Percentiles rank a stretch among this genome's conserved stretches.
Conservation (phyloP, 2,113 vertebrate genomes). For the Petroica traversi region DNA sequence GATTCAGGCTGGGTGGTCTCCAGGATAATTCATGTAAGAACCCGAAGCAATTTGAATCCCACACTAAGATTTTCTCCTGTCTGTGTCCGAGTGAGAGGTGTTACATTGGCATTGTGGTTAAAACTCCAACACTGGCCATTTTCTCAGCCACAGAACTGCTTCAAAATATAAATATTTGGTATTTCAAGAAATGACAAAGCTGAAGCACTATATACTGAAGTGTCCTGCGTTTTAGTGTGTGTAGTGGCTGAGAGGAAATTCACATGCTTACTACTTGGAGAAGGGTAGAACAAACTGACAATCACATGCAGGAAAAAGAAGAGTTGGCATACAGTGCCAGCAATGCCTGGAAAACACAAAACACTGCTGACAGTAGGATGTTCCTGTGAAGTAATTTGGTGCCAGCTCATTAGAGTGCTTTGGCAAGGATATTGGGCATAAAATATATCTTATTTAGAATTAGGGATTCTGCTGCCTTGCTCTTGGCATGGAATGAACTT, state of each 20-base stretch:
- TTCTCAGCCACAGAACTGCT: neutral
- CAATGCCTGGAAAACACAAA: constrained; percentile 48
- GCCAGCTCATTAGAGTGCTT: constrained; percentile 63
- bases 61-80: neutral
- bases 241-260: constrained; percentile 14
- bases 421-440: constrained; percentile 56
- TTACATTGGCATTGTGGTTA: neutral
- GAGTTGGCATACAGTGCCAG: neutral
- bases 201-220: neutral
- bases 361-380: constrained; percentile 2
- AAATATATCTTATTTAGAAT: constrained; percentile 65
- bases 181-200: neutral
- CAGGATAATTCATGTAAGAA: neutral
- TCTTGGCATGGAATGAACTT: constrained; percentile 53
- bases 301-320: neutral
- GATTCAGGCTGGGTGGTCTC: neutral
- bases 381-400: constrained; percentile 26
- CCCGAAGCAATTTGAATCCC: neutral
- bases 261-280: neutral
- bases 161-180: neutral
- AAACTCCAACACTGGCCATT: neutral
- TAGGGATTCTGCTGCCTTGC: neutral
- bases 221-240: neutral
- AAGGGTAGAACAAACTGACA: neutral
- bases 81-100: neutral